A percentile compares a stretch with the other conserved stretches of the same genome.
Conservation (phyloP, 2,888 invertebrate species). For the Eugnorisma glareosa region DNA sequence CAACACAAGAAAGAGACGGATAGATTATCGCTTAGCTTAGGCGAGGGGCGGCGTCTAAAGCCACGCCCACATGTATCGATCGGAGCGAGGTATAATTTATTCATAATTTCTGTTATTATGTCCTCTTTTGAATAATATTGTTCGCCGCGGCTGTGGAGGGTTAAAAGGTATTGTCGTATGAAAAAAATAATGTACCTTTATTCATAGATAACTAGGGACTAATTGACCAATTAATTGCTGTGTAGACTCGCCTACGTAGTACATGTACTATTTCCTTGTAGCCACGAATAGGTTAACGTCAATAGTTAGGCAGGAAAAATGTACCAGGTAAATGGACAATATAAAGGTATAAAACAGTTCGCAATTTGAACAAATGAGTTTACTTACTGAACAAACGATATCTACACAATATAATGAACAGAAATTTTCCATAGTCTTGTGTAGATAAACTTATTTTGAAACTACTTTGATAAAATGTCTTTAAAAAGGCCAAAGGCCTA, state of each 20-base stretch:
- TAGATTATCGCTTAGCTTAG: constrained; percentile 64
- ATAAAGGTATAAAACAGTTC: too few relatives aligned
- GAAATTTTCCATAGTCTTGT: too few relatives aligned
- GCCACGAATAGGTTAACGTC: background rate
- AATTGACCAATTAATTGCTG: constrained; percentile 23
- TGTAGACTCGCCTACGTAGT: background rate
- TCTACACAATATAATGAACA: too few relatives aligned
- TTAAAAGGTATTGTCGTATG: constrained; percentile 27
- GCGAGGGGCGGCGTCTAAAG: constrained; percentile 64
- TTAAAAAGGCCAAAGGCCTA: too few relatives aligned
- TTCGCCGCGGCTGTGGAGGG: constrained; percentile 53
- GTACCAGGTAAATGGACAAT: background rate
- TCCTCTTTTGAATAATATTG: constrained; percentile 68
- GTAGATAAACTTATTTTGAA: too few relatives aligned
- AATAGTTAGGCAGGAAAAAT: background rate
- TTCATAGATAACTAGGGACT: constrained; percentile 19
- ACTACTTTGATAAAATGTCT: too few relatives aligned
- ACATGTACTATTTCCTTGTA: background rate
- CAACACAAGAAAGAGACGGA: constrained; percentile 68
- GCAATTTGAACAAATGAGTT: too few relatives aligned
- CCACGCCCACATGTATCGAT: constrained; percentile 86
- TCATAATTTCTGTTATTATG: constrained; percentile 84
- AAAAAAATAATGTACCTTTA: constrained; percentile 19
- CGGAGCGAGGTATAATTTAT: constrained; percentile 81
- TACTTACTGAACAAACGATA: too few relatives aligned